phyloP scores from a whole-genome alignment of 2,797 vertebrate genomes.

The Halcyon smyrnensis region DNA sequence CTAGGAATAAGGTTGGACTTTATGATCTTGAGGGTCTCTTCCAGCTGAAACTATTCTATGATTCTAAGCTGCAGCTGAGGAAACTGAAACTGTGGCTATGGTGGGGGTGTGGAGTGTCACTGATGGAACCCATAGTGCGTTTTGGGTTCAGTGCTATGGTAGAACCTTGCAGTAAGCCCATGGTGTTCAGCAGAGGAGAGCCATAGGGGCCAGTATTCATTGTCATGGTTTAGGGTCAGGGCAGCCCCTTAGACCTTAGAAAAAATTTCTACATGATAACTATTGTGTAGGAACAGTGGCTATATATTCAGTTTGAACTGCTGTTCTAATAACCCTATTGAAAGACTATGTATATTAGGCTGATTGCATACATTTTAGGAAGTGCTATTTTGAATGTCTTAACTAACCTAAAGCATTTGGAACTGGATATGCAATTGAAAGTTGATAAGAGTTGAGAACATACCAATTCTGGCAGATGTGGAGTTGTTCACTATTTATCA shows the following conservation, averaged over 20 bases:
- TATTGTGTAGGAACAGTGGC: not conserved
- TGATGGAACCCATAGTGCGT: not conserved
- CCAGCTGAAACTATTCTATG: no score
- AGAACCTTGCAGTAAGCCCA: not conserved
- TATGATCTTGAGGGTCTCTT: no score
- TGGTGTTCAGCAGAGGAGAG: not conserved
- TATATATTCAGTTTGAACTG: not conserved
- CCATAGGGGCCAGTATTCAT: fast-evolving
- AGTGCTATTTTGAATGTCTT: not conserved
- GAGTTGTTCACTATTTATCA: not conserved
- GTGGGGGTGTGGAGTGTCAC: fast-evolving
- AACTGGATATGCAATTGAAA: not conserved
- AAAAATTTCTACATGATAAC: not conserved
- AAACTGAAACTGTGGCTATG: not conserved
- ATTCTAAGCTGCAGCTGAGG: not conserved
- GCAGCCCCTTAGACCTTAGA: not conserved
- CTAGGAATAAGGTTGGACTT: no score
- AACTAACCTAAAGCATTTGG: not conserved
- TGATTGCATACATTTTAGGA: not conserved
- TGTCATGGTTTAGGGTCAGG: no score
- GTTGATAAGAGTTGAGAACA: not conserved
- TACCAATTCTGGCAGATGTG: not conserved
- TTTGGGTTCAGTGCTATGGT: not conserved
- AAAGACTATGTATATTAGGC: not conserved
- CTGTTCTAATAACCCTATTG: not conserved